Base-by-base conservation (phyloP, 1,140 invertebrate species). In the Zelostemma sp. region DNA sequence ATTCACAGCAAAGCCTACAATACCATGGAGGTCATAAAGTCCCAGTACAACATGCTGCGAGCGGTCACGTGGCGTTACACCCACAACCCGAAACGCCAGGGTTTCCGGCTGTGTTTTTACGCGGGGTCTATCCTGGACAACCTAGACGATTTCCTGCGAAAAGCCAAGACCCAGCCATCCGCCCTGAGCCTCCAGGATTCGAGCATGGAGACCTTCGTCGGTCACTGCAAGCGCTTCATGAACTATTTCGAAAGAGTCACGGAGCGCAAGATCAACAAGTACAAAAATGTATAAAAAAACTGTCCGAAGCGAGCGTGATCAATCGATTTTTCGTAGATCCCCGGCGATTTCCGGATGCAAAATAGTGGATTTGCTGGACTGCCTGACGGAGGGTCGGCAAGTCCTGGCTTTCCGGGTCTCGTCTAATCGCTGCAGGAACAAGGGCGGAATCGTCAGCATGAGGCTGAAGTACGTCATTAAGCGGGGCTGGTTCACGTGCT, bases 11-110 rank as follows among this genome's bases (percentile, higher is more conserved):
- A 59, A 43, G 65, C 66, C 0, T 73, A 74, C 12, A 75, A 83
- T 46, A 43, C 64, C 1, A 58, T 83, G 11, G 78, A 85, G 31
- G 1, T 80, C 4, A 73, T 84, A 8, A 75, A 57, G 16, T 40
- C 66, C 0, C 80, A 83, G 35, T 85, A 83, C 49, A 74, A 78
- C 5, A 73, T 85, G 74, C 40, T 85, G 0, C 69, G 73, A 2
- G 81, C 84, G 0, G 81, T 83, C 1, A 83, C 80, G 0, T 85
- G 82, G 84, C 62, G 84, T 17, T 85, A 85, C 61, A 85, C 82
- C 0, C 81, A 85, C 56, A 80, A 82, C 5, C 60, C 47, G 2
- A 18, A 11, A 46, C 69, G 73, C 0, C 75, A 70, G 48, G 72
- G 78, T 47, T 18, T 63, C 1, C 46, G 80, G 1, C 46, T 84